Evolutionary conservation across 1,140 invertebrate species (phyloP).

Genomic region (Tetraneura akinire): DNA sequence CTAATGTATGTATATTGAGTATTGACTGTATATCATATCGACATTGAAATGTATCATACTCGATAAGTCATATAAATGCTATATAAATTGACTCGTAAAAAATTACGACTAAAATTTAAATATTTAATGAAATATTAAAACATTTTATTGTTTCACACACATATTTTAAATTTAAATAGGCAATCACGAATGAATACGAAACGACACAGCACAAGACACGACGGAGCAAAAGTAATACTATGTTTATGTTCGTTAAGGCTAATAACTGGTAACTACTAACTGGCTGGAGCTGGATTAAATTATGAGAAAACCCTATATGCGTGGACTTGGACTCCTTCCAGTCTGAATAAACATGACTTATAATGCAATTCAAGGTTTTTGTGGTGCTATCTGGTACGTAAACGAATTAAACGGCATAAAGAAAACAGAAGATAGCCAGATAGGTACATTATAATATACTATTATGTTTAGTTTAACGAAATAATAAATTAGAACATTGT

Average conservation of each 20-base stretch:
- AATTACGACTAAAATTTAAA: background rate
- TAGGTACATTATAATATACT: too few species aligned
- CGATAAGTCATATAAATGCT: background rate
- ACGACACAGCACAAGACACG: background rate
- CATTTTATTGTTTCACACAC: background rate
- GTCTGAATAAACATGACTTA: slow-evolving; percentile 26
- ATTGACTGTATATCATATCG: background rate
- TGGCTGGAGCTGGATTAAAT: slow-evolving; percentile 46
- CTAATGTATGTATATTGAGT: too few species aligned
- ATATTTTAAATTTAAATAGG: background rate
- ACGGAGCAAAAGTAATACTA: background rate
- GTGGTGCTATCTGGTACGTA: slow-evolving; percentile 47
- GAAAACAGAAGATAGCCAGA: too few species aligned
- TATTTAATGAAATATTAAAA: background rate
- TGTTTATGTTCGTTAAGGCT: background rate
- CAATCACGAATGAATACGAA: slow-evolving; percentile 2
- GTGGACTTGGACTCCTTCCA: slow-evolving; percentile 49
- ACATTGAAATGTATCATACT: background rate
- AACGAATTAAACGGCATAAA: slow-evolving; percentile 8
- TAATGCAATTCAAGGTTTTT: slow-evolving; percentile 39
- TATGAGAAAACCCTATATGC: slow-evolving; percentile 40
- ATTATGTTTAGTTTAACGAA: too few species aligned
- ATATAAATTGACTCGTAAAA: background rate
- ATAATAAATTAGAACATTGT: too few species aligned
- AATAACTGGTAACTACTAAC: slow-evolving; percentile 35